phyloP scores from a whole-genome alignment of 2,888 invertebrate genomes.

The Phengaris arion region DNA sequence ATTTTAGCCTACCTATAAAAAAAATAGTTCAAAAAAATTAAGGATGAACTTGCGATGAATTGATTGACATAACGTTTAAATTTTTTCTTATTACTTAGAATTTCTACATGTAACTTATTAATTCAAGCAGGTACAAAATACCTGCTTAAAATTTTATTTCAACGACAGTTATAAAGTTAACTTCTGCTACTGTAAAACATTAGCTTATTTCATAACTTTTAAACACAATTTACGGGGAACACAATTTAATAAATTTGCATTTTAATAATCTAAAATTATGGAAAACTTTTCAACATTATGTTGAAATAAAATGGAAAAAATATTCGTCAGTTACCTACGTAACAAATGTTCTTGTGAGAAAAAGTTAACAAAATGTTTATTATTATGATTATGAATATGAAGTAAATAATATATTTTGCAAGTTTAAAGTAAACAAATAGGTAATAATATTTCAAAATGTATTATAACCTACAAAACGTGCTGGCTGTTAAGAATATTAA shows the following conservation, averaged over 20 bases:
- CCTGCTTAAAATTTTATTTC: background rate
- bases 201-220: background rate
- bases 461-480: background rate
- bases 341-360: background rate
- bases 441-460: background rate
- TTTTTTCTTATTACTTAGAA: conserved; percentile 37
- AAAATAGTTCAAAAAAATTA: too few relatives aligned
- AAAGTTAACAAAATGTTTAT: conserved; percentile 13
- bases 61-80: conserved; percentile 11
- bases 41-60: too few relatives aligned
- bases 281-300: conserved; percentile 16
- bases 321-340: conserved; percentile 15
- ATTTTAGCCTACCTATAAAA: conserved; percentile 37
- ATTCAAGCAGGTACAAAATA: background rate
- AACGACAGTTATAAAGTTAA: background rate
- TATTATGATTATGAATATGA: background rate
- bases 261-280: conserved; percentile 19
- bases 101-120: background rate
- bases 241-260: conserved; percentile 27
- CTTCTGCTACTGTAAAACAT: background rate
- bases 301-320: conserved; percentile 24
- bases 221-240: background rate
- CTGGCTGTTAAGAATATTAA: background rate
- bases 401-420: conserved; percentile 1
- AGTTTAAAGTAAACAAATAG: background rate